Evolutionary conservation across 2,888 invertebrate species (phyloP).

Genomic region (Drosophila neutralis): DNA sequence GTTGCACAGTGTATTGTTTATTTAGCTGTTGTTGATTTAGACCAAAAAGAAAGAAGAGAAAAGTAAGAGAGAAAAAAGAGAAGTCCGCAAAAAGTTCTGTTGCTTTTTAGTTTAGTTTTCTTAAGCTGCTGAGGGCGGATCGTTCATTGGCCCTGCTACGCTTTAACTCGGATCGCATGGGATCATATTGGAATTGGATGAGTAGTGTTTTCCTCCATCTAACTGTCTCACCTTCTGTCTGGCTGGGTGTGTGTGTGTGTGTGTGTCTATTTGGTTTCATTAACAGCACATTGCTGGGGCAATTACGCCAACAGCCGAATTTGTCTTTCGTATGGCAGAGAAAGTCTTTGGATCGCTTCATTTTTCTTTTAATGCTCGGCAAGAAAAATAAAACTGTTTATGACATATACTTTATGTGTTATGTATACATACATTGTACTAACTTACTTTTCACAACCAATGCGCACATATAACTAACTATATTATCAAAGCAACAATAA

Average conservation of each 20-base stretch:
- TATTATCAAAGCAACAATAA: constrained; percentile 51
- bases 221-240: constrained; percentile 19
- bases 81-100: constrained; percentile 49
- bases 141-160: constrained; percentile 71
- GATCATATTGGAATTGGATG: constrained; percentile 54
- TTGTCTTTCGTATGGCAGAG: constrained; percentile 76
- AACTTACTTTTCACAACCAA: constrained; percentile 46
- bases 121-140: constrained; percentile 69
- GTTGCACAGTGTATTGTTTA: constrained; percentile 51
- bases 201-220: constrained; percentile 50
- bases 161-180: constrained; percentile 32
- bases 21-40: constrained; percentile 54
- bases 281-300: constrained; percentile 73
- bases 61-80: neutral
- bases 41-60: constrained; percentile 29
- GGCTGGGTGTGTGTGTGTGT: constrained; percentile 6
- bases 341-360: constrained; percentile 67
- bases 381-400: constrained; percentile 56
- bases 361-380: constrained; percentile 59
- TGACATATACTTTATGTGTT: constrained; percentile 46
- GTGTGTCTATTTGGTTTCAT: constrained; percentile 64
- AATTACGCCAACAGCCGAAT: constrained; percentile 75
- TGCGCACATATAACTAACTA: constrained; percentile 49
- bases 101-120: constrained; percentile 38
- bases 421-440: constrained; percentile 19